Evolutionary conservation across 2,797 vertebrate genomes (phyloP).

Genomic region (Pterois miles): DNA sequence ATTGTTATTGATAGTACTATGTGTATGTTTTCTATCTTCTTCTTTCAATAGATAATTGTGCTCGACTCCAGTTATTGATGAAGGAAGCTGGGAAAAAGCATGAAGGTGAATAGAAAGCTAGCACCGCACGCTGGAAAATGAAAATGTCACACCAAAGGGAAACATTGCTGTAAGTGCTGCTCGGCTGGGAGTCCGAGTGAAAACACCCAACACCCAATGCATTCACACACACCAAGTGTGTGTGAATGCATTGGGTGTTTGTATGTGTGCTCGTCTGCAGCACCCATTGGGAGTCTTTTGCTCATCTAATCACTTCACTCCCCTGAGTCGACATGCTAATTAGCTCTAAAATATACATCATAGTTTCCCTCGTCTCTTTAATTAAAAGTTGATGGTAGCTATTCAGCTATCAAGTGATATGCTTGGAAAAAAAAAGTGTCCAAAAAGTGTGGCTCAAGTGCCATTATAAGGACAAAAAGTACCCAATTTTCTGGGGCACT

Average conservation of each 20-base stretch:
- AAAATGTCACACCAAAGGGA: slow-evolving; percentile 48
- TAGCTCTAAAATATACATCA: slow-evolving; percentile 77
- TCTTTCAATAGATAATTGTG: slow-evolving; percentile 12
- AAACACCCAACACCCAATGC: too few relatives aligned
- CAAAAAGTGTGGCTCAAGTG: slow-evolving; percentile 36
- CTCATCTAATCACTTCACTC: slow-evolving; percentile 74
- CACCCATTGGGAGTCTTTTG: slow-evolving; percentile 72
- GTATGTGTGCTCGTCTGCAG: slow-evolving; percentile 33
- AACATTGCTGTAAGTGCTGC: slow-evolving; percentile 32
- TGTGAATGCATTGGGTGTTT: slow-evolving; percentile 20
- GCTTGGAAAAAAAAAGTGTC: slow-evolving; percentile 18
- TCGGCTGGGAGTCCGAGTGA: slow-evolving; percentile 7
- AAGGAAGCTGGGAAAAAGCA: background rate
- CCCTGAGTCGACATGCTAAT: slow-evolving; percentile 69
- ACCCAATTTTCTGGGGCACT: slow-evolving; percentile 16
- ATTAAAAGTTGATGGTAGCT: slow-evolving; percentile 75
- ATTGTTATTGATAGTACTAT: background rate
- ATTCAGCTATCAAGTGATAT: slow-evolving; percentile 52
- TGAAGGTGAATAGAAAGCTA: slow-evolving; percentile 14
- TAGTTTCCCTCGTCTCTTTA: slow-evolving; percentile 65
- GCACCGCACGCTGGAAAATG: slow-evolving; percentile 16
- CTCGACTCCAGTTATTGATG: slow-evolving; percentile 16
- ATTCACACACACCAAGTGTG: too few relatives aligned
- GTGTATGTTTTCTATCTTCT: background rate
- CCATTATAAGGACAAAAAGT: slow-evolving; percentile 22